Percentiles rank a stretch among this genome's conserved stretches.
phyloP scores from a whole-genome alignment of 2,113 vertebrate species.

The Platysternon megacephalum region DNA sequence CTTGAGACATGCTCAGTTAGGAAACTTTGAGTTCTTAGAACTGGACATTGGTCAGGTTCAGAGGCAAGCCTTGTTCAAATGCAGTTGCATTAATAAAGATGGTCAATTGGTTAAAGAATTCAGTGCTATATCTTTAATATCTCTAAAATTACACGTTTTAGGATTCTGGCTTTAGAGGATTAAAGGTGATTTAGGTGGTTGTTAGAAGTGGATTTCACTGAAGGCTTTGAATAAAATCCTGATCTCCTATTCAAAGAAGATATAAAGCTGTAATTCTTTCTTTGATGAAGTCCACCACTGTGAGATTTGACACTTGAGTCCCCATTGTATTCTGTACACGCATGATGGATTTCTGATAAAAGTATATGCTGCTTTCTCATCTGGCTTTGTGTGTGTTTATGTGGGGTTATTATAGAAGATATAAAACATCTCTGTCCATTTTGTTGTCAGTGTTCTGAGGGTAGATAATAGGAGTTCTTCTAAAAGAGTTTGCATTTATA shows the following conservation, averaged over 20 bases:
- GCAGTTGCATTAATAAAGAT: not conserved
- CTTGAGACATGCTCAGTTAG: not conserved
- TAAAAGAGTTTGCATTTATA: not conserved
- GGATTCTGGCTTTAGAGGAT: conserved; percentile 22
- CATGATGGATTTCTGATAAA: conserved; percentile 13
- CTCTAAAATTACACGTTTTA: not conserved
- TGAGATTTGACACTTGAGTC: conserved; percentile 12
- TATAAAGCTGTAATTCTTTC: conserved; percentile 40
- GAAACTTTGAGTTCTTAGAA: not conserved
- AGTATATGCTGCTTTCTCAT: not conserved
- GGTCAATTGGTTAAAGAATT: not conserved
- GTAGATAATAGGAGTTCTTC: conserved; percentile 1
- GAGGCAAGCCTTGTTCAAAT: not conserved
- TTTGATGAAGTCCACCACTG: conserved; percentile 30
- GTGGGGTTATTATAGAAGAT: not conserved
- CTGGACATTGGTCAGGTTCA: not conserved
- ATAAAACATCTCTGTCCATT: not conserved
- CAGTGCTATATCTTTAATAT: not conserved
- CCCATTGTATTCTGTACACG: not conserved
- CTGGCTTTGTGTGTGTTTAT: not conserved
- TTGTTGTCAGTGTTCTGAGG: not conserved
- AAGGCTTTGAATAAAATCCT: conserved; percentile 47
- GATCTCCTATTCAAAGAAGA: not conserved
- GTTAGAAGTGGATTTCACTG: conserved; percentile 11
- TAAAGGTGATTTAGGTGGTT: conserved; percentile 9